phyloP scores from a whole-genome alignment of 2,113 vertebrate species.

The Salvelinus alpinus region DNA sequence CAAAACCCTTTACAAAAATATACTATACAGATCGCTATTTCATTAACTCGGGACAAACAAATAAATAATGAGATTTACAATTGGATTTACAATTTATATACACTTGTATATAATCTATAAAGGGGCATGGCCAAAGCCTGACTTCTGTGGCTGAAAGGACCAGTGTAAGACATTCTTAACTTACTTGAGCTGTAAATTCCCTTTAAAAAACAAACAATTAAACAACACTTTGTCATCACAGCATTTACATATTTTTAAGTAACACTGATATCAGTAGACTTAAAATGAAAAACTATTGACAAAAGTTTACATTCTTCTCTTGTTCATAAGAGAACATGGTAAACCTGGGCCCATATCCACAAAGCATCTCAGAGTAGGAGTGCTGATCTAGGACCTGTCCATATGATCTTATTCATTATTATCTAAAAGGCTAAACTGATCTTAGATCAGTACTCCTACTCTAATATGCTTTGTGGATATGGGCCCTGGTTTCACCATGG shows the following conservation, averaged over 20 bases:
- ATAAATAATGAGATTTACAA: constrained; percentile 64
- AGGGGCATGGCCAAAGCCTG: constrained; percentile 12
- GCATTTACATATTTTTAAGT: neutral
- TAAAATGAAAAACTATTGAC: constrained; percentile 26
- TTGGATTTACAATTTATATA: constrained; percentile 6
- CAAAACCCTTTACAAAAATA: constrained; percentile 89
- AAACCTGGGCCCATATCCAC: neutral
- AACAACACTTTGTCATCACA: neutral
- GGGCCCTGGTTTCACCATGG: too few relatives aligned
- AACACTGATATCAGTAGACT: constrained; percentile 20
- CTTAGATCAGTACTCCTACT: too few relatives aligned
- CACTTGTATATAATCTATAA: constrained; percentile 58
- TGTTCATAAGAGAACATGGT: neutral
- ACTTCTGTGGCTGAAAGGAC: constrained; percentile 49
- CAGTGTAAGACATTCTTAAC: constrained; percentile 59
- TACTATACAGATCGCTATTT: constrained; percentile 66
- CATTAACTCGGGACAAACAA: constrained; percentile 66
- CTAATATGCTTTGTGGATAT: too few relatives aligned
- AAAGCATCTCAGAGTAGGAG: too few relatives aligned
- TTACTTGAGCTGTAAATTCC: neutral
- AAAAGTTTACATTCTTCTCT: constrained; percentile 4
- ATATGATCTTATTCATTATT: too few relatives aligned
- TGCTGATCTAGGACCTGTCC: too few relatives aligned
- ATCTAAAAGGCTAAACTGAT: too few relatives aligned
- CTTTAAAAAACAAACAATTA: constrained; percentile 7